Evolutionary conservation across 30 jellyfish, hydroid and myxozoan genomes (phyloP).

Genomic region (Haliclystus octoradiatus): DNA sequence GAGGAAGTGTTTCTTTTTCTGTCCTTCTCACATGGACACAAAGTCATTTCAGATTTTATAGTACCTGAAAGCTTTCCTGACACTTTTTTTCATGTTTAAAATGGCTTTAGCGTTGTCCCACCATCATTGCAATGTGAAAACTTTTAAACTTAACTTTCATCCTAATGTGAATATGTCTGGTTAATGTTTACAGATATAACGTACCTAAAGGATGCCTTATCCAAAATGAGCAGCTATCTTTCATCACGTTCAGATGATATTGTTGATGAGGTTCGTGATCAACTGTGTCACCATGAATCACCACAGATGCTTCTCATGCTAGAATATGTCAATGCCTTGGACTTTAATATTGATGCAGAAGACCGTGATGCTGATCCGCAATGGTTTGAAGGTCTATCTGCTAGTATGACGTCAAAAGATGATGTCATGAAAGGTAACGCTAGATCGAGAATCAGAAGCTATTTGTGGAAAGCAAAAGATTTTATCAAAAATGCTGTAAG

Average conservation of each 20-base stretch:
- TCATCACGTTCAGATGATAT: constrained; percentile 27
- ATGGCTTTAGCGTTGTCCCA: no score
- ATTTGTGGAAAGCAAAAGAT: constrained; percentile 56
- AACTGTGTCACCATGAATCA: constrained; percentile 34
- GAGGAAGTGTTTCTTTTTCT: no score
- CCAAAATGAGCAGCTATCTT: constrained; percentile 35
- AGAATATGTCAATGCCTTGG: constrained; percentile 26
- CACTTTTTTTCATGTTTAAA: no score
- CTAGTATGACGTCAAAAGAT: constrained; percentile 36
- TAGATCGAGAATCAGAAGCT: constrained; percentile 64
- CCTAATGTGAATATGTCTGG: no score
- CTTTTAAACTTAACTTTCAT: no score
- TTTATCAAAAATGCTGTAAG: constrained; percentile 56
- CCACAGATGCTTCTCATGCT: constrained; percentile 53
- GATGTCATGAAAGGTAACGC: constrained; percentile 58
- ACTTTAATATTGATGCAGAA: constrained; percentile 65
- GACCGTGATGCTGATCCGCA: constrained; percentile 71
- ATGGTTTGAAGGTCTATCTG: constrained; percentile 83
- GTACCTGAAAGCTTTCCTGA: no score
- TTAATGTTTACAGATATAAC: constrained; percentile 39
- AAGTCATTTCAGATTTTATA: no score
- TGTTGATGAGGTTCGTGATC: constrained; percentile 7
- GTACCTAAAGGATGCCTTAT: constrained; percentile 65
- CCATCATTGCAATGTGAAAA: no score
- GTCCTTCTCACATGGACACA: no score